Conservation (phyloP, 2,113 vertebrate genomes). For the Lophotis ruficrista region DNA sequence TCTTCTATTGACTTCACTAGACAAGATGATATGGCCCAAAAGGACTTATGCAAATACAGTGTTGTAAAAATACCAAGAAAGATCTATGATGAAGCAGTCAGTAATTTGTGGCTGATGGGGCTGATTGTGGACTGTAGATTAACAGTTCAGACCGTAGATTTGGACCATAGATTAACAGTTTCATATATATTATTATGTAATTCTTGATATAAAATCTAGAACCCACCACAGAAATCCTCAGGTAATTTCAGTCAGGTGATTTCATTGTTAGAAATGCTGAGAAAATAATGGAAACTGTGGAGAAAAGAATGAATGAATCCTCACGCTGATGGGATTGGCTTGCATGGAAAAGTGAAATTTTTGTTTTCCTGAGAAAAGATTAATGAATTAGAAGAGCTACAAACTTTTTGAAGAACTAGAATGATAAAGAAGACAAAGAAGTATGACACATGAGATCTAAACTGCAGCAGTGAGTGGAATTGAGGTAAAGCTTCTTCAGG, state of each 20-base stretch:
- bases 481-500: background rate
- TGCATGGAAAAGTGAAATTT: rapidly evolving
- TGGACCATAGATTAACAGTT: background rate
- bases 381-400: background rate
- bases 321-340: background rate
- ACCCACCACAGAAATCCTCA: background rate
- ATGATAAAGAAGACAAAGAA: background rate
- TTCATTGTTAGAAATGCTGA: background rate
- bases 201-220: background rate
- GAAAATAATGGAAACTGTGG: background rate
- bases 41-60: background rate
- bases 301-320: background rate
- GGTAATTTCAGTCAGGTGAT: background rate
- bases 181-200: background rate
- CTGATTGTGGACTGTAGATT: background rate
- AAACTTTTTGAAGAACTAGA: background rate
- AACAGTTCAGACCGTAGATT: background rate
- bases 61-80: background rate
- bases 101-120: background rate
- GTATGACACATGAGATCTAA: background rate
- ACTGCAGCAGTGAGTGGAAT: background rate
- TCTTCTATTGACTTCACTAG: background rate
- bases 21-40: background rate
- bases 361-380: background rate
- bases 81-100: background rate